Percentiles rank a stretch among this genome's conserved stretches.
These are phyloP conservation scores for Galagoides demidoff DNA, from an alignment of 2,797 vertebrate genomes.

Conservation along the genomic window DNA sequence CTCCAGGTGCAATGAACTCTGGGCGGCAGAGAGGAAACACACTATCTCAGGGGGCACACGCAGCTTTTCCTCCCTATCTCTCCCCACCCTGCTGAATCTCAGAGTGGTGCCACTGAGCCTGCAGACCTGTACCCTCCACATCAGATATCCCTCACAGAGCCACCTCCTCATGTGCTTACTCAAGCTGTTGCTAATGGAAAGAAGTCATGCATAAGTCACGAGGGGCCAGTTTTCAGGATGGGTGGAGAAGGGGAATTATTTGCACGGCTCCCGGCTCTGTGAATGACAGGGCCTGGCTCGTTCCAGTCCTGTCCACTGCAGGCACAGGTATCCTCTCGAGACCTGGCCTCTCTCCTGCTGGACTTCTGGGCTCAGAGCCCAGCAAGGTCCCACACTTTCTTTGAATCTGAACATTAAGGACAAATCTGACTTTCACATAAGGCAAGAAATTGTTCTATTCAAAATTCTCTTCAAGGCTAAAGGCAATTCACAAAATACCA, in stretches of 20 bases:
- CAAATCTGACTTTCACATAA: background rate
- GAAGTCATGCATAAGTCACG: background rate
- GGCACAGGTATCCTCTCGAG: fast-evolving
- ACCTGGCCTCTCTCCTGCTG: background rate
- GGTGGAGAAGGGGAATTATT: background rate
- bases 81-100: background rate
- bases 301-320: fast-evolving
- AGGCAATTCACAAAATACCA: background rate
- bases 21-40: background rate
- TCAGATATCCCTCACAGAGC: background rate
- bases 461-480: constrained; percentile 40
- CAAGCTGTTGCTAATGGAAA: background rate
- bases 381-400: background rate
- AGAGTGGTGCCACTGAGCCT: background rate
- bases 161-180: background rate
- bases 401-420: background rate
- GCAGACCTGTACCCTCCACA: background rate
- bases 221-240: background rate
- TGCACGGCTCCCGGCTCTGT: background rate
- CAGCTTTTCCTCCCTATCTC: background rate
- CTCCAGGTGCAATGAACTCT: background rate
- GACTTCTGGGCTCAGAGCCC: background rate
- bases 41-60: fast-evolving
- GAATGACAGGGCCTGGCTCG: background rate
- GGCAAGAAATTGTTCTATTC: constrained; percentile 2